Conservation (phyloP, 2,888 invertebrate species). For the Protophormia terraenovae region DNA sequence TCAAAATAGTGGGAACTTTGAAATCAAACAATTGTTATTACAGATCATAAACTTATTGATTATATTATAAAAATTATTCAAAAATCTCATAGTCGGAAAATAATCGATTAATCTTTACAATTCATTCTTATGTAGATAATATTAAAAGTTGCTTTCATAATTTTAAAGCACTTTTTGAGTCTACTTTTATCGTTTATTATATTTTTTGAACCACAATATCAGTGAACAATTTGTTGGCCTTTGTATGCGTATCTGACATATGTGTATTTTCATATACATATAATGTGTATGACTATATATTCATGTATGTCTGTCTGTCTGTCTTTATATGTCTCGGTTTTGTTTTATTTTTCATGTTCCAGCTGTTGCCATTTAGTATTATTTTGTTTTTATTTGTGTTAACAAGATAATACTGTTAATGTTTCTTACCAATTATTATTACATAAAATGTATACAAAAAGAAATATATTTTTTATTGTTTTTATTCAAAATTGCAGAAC, state of each 20-base stretch:
- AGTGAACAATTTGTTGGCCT: not conserved
- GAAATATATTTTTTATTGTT: not conserved
- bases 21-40: too few species aligned
- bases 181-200: not conserved
- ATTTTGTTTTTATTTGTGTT: constrained; percentile 20
- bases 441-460: not conserved
- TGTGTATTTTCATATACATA: too few species aligned
- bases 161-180: not conserved
- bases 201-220: not conserved
- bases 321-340: not conserved
- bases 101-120: too few species aligned
- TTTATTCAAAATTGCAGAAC: not conserved
- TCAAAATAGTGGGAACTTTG: too few species aligned
- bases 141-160: too few species aligned
- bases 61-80: too few species aligned
- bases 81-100: too few species aligned
- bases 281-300: not conserved
- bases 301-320: not conserved
- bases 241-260: not conserved
- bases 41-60: too few species aligned
- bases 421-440: constrained; percentile 32
- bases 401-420: constrained; percentile 36
- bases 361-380: constrained; percentile 19
- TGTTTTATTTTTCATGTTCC: not conserved
- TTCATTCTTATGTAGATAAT: too few species aligned